These are phyloP conservation scores for Gyps fulvus DNA, from an alignment of 2,113 vertebrate species.

Conservation along the genomic window DNA sequence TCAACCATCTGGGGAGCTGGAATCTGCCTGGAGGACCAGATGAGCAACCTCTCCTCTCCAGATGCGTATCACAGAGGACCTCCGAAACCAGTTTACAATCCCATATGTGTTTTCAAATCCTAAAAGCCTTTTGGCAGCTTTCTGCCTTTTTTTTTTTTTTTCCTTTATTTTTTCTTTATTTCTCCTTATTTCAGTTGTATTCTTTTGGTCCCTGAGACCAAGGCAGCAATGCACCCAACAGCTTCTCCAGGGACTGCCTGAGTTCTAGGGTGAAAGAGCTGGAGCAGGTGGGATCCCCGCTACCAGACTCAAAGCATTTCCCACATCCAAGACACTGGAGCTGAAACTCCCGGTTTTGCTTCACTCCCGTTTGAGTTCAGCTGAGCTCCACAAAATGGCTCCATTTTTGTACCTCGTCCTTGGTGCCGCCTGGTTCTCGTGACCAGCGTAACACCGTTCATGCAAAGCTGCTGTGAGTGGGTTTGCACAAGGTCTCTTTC, in stretches of 20 bases:
- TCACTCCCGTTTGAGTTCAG: not conserved
- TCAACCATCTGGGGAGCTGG: not conserved
- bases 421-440: not conserved
- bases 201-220: not conserved
- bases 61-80: not conserved
- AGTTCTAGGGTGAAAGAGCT: not conserved
- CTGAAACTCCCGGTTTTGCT: not conserved
- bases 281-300: not conserved
- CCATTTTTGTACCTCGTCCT: not conserved
- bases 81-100: not conserved
- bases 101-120: not conserved
- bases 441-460: accelerated
- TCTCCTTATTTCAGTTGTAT: not conserved
- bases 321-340: accelerated
- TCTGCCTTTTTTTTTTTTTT: too few relatives aligned
- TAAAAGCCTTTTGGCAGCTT: not conserved
- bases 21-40: not conserved
- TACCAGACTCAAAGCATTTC: not conserved
- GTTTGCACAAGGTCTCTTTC: not conserved
- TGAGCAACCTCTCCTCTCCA: not conserved
- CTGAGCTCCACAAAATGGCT: not conserved
- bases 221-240: not conserved
- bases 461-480: accelerated
- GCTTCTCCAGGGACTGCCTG: not conserved
- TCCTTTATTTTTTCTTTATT: not conserved